Evolutionary conservation across 2,888 invertebrate species (phyloP).

Genomic region (Lithophane leautieri): DNA sequence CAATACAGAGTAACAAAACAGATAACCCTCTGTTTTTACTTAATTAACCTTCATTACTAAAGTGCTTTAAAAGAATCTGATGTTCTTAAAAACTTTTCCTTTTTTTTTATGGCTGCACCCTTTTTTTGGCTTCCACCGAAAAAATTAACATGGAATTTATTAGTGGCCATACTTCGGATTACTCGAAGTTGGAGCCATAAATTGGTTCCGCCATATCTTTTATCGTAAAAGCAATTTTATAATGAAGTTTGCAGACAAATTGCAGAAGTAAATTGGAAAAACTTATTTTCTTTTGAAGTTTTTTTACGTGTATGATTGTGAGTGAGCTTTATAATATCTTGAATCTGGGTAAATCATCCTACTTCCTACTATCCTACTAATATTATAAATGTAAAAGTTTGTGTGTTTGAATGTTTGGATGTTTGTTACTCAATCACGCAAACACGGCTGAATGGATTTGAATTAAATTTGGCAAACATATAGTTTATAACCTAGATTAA

Average conservation of each 20-base stretch:
- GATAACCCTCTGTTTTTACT: slow-evolving; percentile 46
- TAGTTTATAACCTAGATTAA: too few relatives aligned
- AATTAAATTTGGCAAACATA: too few relatives aligned
- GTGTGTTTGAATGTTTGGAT: too few relatives aligned
- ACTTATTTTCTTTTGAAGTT: slow-evolving; percentile 47
- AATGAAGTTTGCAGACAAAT: slow-evolving; percentile 60
- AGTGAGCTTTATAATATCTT: slow-evolving; percentile 6
- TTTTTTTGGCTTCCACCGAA: slow-evolving; percentile 27
- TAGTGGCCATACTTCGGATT: slow-evolving; percentile 36
- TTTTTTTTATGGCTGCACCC: slow-evolving; percentile 27
- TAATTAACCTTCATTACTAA: slow-evolving; percentile 54
- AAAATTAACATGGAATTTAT: slow-evolving; percentile 35
- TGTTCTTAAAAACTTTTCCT: slow-evolving; percentile 29
- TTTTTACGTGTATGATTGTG: slow-evolving; percentile 20
- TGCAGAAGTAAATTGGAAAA: slow-evolving; percentile 56
- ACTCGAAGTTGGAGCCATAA: slow-evolving; percentile 52
- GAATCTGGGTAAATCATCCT: background rate
- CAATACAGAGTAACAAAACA: slow-evolving; percentile 42
- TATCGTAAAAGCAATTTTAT: slow-evolving; percentile 50
- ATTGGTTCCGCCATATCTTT: slow-evolving; percentile 60
- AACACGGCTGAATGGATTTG: too few relatives aligned
- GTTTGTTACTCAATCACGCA: too few relatives aligned
- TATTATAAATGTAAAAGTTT: too few relatives aligned
- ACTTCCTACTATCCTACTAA: too few relatives aligned
- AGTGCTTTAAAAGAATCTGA: slow-evolving; percentile 52